These are phyloP conservation scores for Campylomormyrus tamandua DNA, from an alignment of 2,113 vertebrate species.

Conservation along the genomic window DNA sequence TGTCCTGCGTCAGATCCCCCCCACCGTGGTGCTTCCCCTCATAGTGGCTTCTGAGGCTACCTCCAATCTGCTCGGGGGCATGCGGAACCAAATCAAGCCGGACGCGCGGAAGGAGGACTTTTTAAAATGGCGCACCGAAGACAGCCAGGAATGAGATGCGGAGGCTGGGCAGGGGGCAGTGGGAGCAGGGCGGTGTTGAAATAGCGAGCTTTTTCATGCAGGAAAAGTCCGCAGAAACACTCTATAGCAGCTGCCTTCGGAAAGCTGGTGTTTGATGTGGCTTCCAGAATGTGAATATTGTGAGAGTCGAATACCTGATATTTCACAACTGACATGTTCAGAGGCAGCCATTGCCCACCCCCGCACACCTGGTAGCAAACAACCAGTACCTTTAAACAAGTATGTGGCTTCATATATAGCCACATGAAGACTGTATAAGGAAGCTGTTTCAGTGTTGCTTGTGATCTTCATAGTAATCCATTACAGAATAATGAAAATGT, in stretches of 20 bases:
- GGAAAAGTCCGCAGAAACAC: background rate
- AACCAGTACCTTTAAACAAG: background rate
- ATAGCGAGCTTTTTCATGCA: background rate
- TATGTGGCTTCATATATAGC: background rate
- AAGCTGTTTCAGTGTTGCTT: slow-evolving; percentile 15
- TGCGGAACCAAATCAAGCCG: slow-evolving; percentile 70
- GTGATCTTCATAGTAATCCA: background rate
- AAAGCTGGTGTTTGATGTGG: background rate
- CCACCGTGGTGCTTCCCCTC: slow-evolving; percentile 80
- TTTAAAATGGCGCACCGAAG: slow-evolving; percentile 63
- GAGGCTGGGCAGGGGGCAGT: background rate
- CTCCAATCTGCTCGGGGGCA: slow-evolving; percentile 80
- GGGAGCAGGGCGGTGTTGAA: slow-evolving; percentile 15
- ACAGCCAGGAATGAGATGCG: slow-evolving; percentile 64
- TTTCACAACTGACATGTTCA: background rate
- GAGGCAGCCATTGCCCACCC: background rate
- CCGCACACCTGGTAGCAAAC: background rate
- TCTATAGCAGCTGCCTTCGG: background rate
- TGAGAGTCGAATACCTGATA: background rate
- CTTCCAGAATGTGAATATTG: slow-evolving; percentile 2
- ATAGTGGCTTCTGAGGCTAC: slow-evolving; percentile 85
- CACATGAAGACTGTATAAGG: background rate
- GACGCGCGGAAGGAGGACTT: slow-evolving; percentile 63
- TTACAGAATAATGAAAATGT: background rate
- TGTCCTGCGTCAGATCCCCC: slow-evolving; percentile 84